Percentiles rank a stretch among this genome's conserved stretches.
These are phyloP conservation scores for Ornithorhynchus anatinus DNA, from an alignment of 2,113 vertebrate genomes.

Conservation along the genomic window DNA sequence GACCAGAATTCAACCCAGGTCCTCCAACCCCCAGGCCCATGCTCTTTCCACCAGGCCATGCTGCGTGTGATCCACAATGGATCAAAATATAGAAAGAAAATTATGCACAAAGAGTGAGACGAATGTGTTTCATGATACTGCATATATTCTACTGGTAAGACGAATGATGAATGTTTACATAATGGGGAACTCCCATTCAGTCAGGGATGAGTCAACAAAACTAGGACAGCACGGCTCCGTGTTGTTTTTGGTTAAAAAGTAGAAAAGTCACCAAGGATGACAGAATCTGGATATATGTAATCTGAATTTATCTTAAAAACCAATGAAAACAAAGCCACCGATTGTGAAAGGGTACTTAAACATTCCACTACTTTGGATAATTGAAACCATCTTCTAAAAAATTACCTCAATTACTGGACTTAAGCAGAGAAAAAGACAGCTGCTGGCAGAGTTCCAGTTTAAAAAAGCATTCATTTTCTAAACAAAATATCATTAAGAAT, in stretches of 20 bases:
- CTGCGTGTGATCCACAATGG: too few relatives aligned
- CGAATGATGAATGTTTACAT: conserved; percentile 8
- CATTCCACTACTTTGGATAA: conserved; percentile 74
- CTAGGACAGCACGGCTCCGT: conserved; percentile 50
- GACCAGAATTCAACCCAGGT: too few relatives aligned
- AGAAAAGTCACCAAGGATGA: conserved; percentile 59
- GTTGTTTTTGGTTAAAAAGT: conserved; percentile 51
- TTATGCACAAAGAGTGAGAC: too few relatives aligned
- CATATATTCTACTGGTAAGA: too few relatives aligned
- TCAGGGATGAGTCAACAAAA: conserved; percentile 45
- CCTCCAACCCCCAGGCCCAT: too few relatives aligned
- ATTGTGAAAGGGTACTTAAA: conserved; percentile 73
- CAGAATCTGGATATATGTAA: conserved; percentile 76
- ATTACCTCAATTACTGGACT: conserved; percentile 57
- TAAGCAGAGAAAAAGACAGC: conserved; percentile 52
- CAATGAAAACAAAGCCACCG: conserved; percentile 72
- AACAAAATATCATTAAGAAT: conserved; percentile 36
- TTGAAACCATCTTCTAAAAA: conserved; percentile 72
- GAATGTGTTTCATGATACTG: too few relatives aligned
- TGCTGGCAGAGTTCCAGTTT: conserved; percentile 48
- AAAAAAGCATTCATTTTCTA: conserved; percentile 16
- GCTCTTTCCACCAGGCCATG: too few relatives aligned
- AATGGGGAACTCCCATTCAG: conserved; percentile 22
- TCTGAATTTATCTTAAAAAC: conserved; percentile 74
- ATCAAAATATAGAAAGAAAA: too few relatives aligned